A percentile compares a stretch with the other conserved stretches of the same genome.
Conservation (phyloP, 1,140 invertebrate species). For the Aphelinus certus region DNA sequence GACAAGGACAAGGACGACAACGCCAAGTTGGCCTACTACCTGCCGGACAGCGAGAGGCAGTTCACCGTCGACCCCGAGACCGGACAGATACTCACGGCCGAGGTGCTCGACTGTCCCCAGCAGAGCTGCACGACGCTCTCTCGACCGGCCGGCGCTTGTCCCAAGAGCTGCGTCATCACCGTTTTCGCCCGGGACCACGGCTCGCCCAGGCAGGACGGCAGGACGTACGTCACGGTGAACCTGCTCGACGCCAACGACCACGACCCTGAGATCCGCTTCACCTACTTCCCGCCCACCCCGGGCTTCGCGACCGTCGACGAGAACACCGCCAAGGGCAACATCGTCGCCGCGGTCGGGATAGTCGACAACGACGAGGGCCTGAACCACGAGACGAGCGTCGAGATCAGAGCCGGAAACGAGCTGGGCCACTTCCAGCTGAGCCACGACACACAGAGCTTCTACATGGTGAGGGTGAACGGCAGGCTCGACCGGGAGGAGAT, state of each 20-base stretch:
- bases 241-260: conserved; percentile 94
- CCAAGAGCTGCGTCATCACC: conserved; percentile 93
- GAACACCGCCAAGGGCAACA: conserved; percentile 87
- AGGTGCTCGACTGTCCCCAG: conserved; percentile 81
- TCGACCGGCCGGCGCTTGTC: conserved; percentile 71
- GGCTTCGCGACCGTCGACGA: conserved; percentile 92
- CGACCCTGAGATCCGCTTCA: conserved; percentile 90
- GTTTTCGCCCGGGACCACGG: conserved; percentile 94
- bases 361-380: conserved; percentile 89
- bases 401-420: conserved; percentile 90
- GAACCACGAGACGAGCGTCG: conserved; percentile 87
- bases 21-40: conserved; percentile 89
- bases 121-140: conserved; percentile 68
- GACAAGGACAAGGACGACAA: conserved; percentile 94
- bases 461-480: conserved; percentile 92
- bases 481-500: conserved; percentile 92
- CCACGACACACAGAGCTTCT: conserved; percentile 82
- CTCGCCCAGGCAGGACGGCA: conserved; percentile 86
- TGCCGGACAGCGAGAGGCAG: conserved; percentile 84
- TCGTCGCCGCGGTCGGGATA: conserved; percentile 93
- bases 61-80: conserved; percentile 90
- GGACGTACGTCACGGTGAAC: conserved; percentile 95
- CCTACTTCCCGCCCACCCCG: conserved; percentile 85
- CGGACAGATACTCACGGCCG: conserved; percentile 84
- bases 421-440: conserved; percentile 85